Evolutionary conservation across 1,140 invertebrate species (phyloP), one percentile per base, ranked within the genome.

Genomic region (Zaprionus ornatus): DNA sequence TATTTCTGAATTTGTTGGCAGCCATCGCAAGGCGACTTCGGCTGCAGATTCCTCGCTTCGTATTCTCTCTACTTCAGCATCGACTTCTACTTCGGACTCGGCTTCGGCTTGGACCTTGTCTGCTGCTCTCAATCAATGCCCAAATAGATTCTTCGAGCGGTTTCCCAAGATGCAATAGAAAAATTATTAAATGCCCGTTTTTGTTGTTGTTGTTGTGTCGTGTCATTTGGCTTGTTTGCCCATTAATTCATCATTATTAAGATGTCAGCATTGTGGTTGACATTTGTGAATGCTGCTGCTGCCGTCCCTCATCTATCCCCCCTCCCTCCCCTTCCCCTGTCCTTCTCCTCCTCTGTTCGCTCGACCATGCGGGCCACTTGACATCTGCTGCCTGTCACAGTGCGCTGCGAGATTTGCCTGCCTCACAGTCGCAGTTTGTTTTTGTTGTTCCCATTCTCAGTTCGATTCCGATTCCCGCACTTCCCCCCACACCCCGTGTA

Each of bases 201-300:
- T 42, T 64, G 50, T 88, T 87, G 80, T 90, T 79, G 52, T 69
- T 45, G 40, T 45, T 45, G 40, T 17, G 29, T 17, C 48, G 84
- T 87, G 80, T 88, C 79, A 54, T 69, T 72, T 68, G 80, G 68
- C 72, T 83, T 88, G 84, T 88, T 88, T 88, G 82, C 79, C 85
- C 85, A 90, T 90, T 90, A 90, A 90, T 90, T 90, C 85, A 90
- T 90, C 85, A 90, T 90, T 90, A 90, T 90, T 90, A 90, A 90
- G 85, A 85, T 82, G 85, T 90, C 85, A 90, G 74, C 85, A 68
- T 80, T 90, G 86, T 57, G 85, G 85, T 90, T 90, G 85, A 90
- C 85, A 90, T 90, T 90, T 85, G 72, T 79, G 79, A 79, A 79
- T 73, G 66, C 65, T 64, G 62, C 65, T 64, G 62, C 9, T 60